A percentile compares a stretch with the other conserved stretches of the same genome.
Evolutionary conservation across 2,113 vertebrate species (phyloP).

Genomic region (Myiagra hebetior): DNA sequence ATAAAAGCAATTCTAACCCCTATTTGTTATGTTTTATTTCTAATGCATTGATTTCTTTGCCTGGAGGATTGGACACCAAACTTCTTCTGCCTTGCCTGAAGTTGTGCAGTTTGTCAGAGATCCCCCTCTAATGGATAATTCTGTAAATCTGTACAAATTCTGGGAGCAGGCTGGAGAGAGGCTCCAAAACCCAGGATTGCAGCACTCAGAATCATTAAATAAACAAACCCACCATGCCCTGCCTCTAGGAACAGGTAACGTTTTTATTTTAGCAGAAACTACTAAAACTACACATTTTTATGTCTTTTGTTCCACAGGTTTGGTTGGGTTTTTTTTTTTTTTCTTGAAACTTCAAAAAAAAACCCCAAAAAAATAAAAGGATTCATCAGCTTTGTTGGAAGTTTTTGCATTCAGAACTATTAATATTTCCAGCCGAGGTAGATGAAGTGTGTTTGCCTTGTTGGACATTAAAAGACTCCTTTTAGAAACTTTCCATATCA

Average conservation of each 20-base stretch:
- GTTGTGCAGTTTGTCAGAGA: constrained; percentile 78
- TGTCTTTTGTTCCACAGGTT: neutral
- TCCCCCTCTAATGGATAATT: constrained; percentile 73
- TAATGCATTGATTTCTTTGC: constrained; percentile 70
- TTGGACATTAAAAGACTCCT: neutral
- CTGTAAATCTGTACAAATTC: constrained; percentile 46
- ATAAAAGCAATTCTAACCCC: neutral
- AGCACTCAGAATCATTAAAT: constrained; percentile 46
- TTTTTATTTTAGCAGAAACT: neutral
- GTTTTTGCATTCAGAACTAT: neutral
- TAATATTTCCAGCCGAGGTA: neutral
- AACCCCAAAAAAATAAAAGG: neutral
- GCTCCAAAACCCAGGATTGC: constrained; percentile 70
- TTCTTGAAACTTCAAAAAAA: neutral
- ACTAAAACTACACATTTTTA: neutral
- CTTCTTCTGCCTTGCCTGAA: constrained; percentile 72
- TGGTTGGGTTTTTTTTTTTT: neutral
- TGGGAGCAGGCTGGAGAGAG: constrained; percentile 54
- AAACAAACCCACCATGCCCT: constrained; percentile 63
- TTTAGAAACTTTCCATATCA: constrained; percentile 6
- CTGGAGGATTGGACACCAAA: constrained; percentile 49
- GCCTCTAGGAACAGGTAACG: constrained; percentile 79
- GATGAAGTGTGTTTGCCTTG: neutral
- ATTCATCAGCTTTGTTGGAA: neutral
- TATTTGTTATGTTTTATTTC: neutral